Evolutionary conservation across 1,140 invertebrate genomes (phyloP).

Genomic region (Drosophila repletoides): DNA sequence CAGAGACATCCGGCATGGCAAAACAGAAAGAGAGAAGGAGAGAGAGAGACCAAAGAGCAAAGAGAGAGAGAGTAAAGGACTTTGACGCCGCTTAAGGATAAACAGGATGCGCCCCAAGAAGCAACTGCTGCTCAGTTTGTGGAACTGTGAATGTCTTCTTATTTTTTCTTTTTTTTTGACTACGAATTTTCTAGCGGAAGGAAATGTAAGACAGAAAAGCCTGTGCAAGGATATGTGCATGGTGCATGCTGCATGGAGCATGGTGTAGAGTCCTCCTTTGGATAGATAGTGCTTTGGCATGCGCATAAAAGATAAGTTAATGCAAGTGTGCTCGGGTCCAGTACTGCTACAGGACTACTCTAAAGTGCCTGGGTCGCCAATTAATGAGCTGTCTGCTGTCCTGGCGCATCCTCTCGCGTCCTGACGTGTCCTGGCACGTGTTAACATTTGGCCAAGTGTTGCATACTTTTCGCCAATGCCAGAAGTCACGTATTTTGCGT

Average conservation of each 20-base stretch:
- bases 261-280: constrained; percentile 3
- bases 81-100: constrained; percentile 46
- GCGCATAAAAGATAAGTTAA: constrained; percentile 72
- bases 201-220: constrained; percentile 49
- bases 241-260: constrained; percentile 21
- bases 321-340: no score
- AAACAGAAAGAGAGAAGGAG: no score
- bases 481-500: constrained; percentile 66
- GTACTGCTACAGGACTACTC: no score
- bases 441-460: constrained; percentile 58
- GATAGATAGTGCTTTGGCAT: constrained; percentile 42
- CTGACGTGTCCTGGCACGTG: constrained; percentile 55
- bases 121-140: constrained; percentile 18
- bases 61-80: constrained; percentile 38
- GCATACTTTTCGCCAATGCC: constrained; percentile 29
- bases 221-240: constrained; percentile 26
- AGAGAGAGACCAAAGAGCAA: no score
- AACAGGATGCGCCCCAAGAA: constrained; percentile 63
- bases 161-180: constrained; percentile 17
- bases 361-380: constrained; percentile 46
- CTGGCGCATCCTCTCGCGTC: constrained; percentile 5
- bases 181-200: constrained; percentile 64
- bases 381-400: constrained; percentile 58
- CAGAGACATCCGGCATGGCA: constrained; percentile 75
- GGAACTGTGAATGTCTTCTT: constrained; percentile 20